Evolutionary conservation across 2,888 invertebrate genomes (phyloP).

Genomic region (Dynastes maya): DNA sequence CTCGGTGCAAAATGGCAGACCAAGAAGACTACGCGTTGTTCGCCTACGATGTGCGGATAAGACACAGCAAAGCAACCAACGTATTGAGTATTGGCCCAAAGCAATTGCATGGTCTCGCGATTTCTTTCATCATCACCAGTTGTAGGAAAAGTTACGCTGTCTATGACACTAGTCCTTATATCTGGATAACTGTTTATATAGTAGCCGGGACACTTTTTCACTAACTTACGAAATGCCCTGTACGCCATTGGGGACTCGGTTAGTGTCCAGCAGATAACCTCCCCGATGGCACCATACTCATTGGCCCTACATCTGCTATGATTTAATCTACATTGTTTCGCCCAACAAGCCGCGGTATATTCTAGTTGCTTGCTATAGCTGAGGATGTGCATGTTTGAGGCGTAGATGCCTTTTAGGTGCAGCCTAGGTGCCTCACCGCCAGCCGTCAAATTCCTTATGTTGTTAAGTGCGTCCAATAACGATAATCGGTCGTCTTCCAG

Average conservation of each 20-base stretch:
- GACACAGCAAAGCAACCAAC: slow-evolving; percentile 11
- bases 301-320: slow-evolving; percentile 31
- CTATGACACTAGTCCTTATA: background rate
- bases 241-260: too few relatives aligned
- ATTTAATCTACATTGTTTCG: slow-evolving; percentile 23
- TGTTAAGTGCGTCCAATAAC: background rate
- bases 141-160: slow-evolving; percentile 1
- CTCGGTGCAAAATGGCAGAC: slow-evolving; percentile 22
- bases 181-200: background rate
- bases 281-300: background rate
- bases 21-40: background rate
- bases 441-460: slow-evolving; percentile 4
- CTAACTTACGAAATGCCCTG: background rate
- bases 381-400: slow-evolving; percentile 23
- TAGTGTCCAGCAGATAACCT: slow-evolving; percentile 16
- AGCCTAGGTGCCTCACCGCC: background rate
- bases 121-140: slow-evolving; percentile 23
- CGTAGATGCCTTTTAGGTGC: background rate
- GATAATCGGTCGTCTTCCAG: background rate
- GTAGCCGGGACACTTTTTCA: background rate
- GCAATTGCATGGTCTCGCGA: slow-evolving; percentile 19
- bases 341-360: slow-evolving; percentile 25
- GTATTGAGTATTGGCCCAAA: slow-evolving; percentile 27
- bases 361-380: slow-evolving; percentile 30
- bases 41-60: background rate